Evolutionary conservation across 2,113 vertebrate species (phyloP), one percentile per base, ranked within the genome.

Genomic region (Sebastes fasciatus): DNA sequence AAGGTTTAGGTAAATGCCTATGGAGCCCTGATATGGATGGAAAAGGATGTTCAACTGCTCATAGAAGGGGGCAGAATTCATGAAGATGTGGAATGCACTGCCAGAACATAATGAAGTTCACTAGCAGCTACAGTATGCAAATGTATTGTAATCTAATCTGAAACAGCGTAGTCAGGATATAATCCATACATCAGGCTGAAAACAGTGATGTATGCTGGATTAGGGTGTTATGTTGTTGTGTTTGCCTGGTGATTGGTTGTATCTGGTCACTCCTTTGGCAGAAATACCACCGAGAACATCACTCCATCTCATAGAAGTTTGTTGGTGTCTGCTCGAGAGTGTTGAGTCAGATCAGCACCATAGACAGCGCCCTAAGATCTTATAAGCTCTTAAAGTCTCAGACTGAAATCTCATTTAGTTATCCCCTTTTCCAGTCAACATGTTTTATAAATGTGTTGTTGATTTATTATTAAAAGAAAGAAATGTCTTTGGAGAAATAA

Each of bases 131-230:
- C 23, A n/a, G 13, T 72, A 68, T 83, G 65, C 26, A 89, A 83
- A 86, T 77, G 3, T 67, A 40, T n/a, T 21, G 21, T 14, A 60
- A 55, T 21, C 13, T 54, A 17, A 73, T 69, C 14, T n/a, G 21
- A 77, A 40, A 16, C 26, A 34, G 26, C 12, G 12, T 8, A 55
- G 8, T 21, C 2, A 49, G 6, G 21, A 66, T 51, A 51, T 64
- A 51, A 58, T 65, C 51, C 48, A 86, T 74, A 74, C 40, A 84
- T 70, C 69, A 67, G 40, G 40, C 26, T 78, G 65, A 54, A 74
- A 57, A 65, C 8, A 23, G 48, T 48, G 21, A 77, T 67, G 17
- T 46, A 74, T 85, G 54, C 48, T 49, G 14, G 72, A 23, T 70
- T 43, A 63, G 67, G 23, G 60, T 34, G 34, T 0, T 34, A 34